Conservation (phyloP, 2,113 vertebrate species). For the Paralichthys olivaceus region DNA sequence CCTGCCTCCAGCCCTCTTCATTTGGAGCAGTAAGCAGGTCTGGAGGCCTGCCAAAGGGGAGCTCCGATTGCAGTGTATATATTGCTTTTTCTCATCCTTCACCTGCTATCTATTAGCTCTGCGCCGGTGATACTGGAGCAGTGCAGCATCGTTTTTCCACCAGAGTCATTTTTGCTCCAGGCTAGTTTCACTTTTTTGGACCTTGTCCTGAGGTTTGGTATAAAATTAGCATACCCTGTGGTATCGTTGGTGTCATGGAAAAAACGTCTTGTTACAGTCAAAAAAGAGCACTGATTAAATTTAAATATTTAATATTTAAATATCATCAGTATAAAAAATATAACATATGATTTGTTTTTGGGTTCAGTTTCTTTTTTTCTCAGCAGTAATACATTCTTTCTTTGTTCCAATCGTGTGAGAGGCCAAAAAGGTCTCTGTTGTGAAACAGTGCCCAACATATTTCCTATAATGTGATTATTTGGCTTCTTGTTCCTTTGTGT, state of each 20-base stretch:
- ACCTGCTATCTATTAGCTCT: slow-evolving; percentile 73
- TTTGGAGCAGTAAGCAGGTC: slow-evolving; percentile 57
- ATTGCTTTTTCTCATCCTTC: slow-evolving; percentile 70
- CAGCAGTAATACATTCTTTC: background rate
- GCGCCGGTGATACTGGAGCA: slow-evolving; percentile 48
- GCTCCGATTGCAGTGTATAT: slow-evolving; percentile 70
- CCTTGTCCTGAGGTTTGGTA: slow-evolving; percentile 11
- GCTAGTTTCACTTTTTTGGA: slow-evolving; percentile 35
- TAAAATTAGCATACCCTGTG: slow-evolving; percentile 4
- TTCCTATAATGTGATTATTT: slow-evolving; percentile 64
- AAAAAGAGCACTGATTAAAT: no score
- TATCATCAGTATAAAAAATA: background rate
- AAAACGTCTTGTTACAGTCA: slow-evolving; percentile 5
- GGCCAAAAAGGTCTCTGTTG: slow-evolving; percentile 57
- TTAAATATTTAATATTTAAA: no score
- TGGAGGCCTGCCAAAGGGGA: slow-evolving; percentile 65
- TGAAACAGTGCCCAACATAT: slow-evolving; percentile 62
- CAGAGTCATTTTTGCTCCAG: slow-evolving; percentile 21
- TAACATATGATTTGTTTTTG: background rate
- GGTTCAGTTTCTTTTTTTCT: background rate
- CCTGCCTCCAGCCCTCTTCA: slow-evolving; percentile 50
- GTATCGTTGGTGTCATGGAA: slow-evolving; percentile 17
- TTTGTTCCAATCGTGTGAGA: slow-evolving; percentile 64
- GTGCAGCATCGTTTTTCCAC: slow-evolving; percentile 35
- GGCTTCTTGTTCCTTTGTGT: slow-evolving; percentile 61